Evolutionary conservation across 37 sponge, comb jelly and placozoan species (phyloP), one percentile per base, ranked within the genome.

Genomic region (Chondrilla cf. caribensis): DNA sequence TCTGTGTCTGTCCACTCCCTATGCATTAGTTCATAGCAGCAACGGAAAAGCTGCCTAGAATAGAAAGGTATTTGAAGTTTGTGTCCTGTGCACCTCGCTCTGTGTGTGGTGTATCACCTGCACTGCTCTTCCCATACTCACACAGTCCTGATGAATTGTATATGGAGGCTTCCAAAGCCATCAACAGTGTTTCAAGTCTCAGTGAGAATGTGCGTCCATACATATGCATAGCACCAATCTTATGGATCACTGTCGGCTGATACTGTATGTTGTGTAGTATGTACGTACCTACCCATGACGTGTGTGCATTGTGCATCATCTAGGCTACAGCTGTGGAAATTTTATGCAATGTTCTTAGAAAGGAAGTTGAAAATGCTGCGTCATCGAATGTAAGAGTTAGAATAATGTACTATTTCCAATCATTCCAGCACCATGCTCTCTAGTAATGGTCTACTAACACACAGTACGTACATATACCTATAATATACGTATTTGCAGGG

Each of bases 261-360:
- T 47, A 47, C 11, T 47, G 51, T 6, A 47, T 47, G 51, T 47
- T 47, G 51, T 47, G 51, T 47, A 47, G 51, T 47, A 47, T 47
- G 51, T 11, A 47, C 51, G 51, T 11, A 47, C 51, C 9, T 47
- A 47, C 51, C 9, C 51, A 47, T 62, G 64, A 28, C 15, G 25
- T n/a, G 25, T 62, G 22, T 62, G 22, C 64, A 62, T 62, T 62
- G 15, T 62, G 25, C 64, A 62, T n/a, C 6, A 29, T 62, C 0
- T 67, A 82, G 84, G 33, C 84, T 43, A 36, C 19, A 29, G 78
- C 80, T 24, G 65, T 68, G 14, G 87, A 87, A 41, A 59, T 91
- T 0, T 22, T 87, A 1, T 38, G 87, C 41, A 70, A 81, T 36
- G 43, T 62, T 2, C 37, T 91, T 33, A 24, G 33, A 26, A 51